Conservation (phyloP, 2,797 vertebrate genomes). For the Tauraco hartlaubi region DNA sequence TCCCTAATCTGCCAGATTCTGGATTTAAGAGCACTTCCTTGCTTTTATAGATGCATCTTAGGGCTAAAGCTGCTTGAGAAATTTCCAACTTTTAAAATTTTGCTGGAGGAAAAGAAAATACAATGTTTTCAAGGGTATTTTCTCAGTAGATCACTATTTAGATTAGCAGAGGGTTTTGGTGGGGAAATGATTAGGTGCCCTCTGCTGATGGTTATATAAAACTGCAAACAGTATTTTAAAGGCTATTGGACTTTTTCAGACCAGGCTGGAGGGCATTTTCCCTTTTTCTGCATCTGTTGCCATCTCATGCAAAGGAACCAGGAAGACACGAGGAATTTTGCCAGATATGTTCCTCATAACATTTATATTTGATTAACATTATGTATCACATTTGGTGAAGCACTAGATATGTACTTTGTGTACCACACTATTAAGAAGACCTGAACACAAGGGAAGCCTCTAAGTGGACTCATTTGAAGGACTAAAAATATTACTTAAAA, state of each 20-base stretch:
- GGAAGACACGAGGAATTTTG: background rate
- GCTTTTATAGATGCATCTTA: background rate
- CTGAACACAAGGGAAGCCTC: background rate
- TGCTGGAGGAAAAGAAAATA: background rate
- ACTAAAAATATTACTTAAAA: background rate
- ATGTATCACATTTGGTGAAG: background rate
- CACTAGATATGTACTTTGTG: background rate
- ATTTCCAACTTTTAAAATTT: background rate
- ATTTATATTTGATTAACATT: background rate
- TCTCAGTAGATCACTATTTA: background rate
- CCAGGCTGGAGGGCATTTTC: background rate
- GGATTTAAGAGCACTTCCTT: background rate
- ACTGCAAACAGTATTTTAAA: background rate
- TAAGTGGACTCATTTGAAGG: background rate
- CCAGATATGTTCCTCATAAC: background rate
- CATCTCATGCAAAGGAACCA: background rate
- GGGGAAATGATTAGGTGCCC: background rate
- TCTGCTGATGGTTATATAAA: background rate
- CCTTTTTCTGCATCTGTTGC: background rate
- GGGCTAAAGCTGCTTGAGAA: background rate
- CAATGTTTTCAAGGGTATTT: background rate
- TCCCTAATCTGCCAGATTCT: background rate
- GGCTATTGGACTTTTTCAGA: background rate
- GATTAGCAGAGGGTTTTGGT: background rate
- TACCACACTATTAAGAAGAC: background rate